Evolutionary conservation across 1,140 invertebrate genomes (phyloP).

Genomic region (Mercenaria mercenaria): DNA sequence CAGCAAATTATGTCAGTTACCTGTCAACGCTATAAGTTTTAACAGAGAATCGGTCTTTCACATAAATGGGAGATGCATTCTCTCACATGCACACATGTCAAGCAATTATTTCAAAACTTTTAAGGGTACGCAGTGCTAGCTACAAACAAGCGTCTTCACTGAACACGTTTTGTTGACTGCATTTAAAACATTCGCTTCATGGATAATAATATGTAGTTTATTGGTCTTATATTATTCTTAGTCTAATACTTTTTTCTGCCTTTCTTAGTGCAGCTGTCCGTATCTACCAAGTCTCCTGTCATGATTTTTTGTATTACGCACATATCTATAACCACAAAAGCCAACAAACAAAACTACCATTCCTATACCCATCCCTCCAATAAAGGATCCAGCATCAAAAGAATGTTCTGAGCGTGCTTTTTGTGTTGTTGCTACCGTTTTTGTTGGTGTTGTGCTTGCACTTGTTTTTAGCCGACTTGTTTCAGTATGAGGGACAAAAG

Average conservation of each 20-base stretch:
- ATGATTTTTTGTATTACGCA: not conserved
- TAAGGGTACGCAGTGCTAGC: too few relatives aligned
- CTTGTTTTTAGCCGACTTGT: not conserved
- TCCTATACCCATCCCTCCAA: conserved; percentile 20
- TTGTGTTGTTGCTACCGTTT: not conserved
- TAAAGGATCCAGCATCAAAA: conserved; percentile 21
- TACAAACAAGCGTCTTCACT: too few relatives aligned
- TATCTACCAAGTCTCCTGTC: not conserved
- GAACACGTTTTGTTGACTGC: too few relatives aligned
- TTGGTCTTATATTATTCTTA: too few relatives aligned
- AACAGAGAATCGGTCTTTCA: too few relatives aligned
- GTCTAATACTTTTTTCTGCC: not conserved
- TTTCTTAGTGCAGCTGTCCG: not conserved
- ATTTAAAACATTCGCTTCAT: too few relatives aligned
- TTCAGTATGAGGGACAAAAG: not conserved
- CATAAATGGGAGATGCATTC: too few relatives aligned
- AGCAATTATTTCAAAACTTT: too few relatives aligned
- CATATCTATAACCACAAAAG: conserved; percentile 18
- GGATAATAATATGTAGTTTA: too few relatives aligned
- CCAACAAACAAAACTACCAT: not conserved
- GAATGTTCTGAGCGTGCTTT: not conserved
- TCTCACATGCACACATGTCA: too few relatives aligned
- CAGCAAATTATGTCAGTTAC: too few relatives aligned
- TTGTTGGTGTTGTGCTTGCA: not conserved
- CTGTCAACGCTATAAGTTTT: too few relatives aligned